phyloP scores from a whole-genome alignment of 2,113 vertebrate genomes.

The Phaetusa simplex region DNA sequence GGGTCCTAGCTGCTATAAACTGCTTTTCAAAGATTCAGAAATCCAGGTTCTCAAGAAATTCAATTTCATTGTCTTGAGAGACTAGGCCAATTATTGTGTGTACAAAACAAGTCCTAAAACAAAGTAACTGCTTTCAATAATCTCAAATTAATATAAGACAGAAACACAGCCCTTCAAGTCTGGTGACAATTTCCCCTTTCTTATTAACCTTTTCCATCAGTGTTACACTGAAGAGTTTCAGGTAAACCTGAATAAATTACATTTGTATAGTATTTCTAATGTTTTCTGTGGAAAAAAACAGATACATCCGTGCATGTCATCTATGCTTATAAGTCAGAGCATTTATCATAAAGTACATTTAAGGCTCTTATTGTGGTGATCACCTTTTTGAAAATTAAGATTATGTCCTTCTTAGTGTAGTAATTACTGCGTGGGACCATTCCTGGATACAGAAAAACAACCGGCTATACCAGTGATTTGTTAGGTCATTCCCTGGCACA shows the following conservation, averaged over 20 bases:
- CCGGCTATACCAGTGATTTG: background rate
- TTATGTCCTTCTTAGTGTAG: background rate
- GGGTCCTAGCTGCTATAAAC: background rate
- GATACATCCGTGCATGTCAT: background rate
- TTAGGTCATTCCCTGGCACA: background rate
- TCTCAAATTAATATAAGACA: background rate
- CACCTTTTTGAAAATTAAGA: background rate
- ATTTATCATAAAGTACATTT: background rate
- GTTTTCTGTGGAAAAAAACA: background rate
- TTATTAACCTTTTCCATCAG: background rate
- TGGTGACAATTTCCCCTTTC: background rate
- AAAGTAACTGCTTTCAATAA: background rate
- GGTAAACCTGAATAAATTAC: background rate
- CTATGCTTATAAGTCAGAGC: background rate
- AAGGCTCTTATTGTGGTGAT: background rate
- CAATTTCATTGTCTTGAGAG: background rate
- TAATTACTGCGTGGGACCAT: background rate
- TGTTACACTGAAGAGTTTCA: background rate
- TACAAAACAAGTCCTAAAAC: background rate
- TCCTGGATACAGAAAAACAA: background rate
- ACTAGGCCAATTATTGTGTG: background rate
- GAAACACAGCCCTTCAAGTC: background rate
- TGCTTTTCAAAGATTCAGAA: background rate
- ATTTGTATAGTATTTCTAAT: background rate
- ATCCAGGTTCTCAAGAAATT: background rate